Evolutionary conservation across 2,797 vertebrate species (phyloP).

Genomic region (Ceyx erithaca): DNA sequence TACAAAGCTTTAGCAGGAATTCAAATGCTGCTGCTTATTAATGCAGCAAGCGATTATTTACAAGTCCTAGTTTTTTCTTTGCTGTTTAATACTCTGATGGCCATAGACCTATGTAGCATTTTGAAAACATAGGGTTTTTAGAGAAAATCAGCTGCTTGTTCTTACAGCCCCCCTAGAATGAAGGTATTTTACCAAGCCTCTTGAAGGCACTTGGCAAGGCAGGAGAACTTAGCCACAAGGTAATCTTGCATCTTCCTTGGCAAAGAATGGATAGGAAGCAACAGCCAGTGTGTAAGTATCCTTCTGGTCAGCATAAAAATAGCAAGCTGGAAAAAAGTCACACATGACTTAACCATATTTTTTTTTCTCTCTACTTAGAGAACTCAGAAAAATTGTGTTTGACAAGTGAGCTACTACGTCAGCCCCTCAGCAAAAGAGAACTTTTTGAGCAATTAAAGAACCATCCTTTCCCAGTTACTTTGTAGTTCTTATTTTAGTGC

Average conservation of each 20-base stretch:
- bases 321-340: not conserved
- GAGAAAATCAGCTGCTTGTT: constrained; percentile 16
- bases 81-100: constrained; percentile 44
- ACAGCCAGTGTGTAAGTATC: not conserved
- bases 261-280: not conserved
- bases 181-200: not conserved
- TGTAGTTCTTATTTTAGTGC: not conserved
- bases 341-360: not conserved
- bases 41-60: constrained; percentile 51
- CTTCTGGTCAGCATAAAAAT: constrained; percentile 7
- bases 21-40: constrained; percentile 63
- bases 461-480: not conserved
- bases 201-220: not conserved
- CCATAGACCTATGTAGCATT: not conserved
- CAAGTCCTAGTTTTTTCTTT: constrained; percentile 52
- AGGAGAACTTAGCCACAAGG: not conserved
- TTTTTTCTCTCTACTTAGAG: not conserved
- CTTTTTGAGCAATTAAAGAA: not conserved
- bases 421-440: not conserved
- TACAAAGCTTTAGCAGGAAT: constrained; percentile 66
- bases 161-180: not conserved
- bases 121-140: not conserved
- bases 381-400: not conserved
- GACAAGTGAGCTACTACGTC: not conserved
- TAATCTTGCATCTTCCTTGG: constrained; percentile 5